Base-by-base conservation (phyloP, 2,888 invertebrate genomes). In the Nysson spinosus region DNA sequence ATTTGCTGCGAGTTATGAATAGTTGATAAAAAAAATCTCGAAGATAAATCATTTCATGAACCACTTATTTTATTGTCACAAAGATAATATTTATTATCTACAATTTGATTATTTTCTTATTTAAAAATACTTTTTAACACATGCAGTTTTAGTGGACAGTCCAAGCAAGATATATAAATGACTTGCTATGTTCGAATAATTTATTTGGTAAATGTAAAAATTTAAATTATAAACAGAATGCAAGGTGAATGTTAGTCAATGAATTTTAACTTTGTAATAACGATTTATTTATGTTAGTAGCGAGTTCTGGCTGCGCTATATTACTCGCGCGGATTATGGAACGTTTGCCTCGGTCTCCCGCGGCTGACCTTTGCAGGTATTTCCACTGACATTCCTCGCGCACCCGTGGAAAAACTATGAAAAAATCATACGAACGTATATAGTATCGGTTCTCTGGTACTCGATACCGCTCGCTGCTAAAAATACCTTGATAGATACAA, bases 401-500 rank as follows among this genome's bases (percentile, higher is more conserved):
- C 40, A 56, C 40, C n/a, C n/a, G n/a, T n/a, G 32, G 46, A 65
- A 65, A 65, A 63, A 65, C 46, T 22, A 47, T n/a, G 28, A 51
- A 50, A n/a, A n/a, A n/a, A n/a, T n/a, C 63, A 65, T 44, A 49
- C 63, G 62, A 64, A 64, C 63, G 63, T 63, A 50, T 34, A 55
- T 46, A 54, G 63, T 62, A 32, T 46, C 43, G 50, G 24, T 24
- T 24, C 6, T 7, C 24, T 24, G 24, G 24, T 24, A 30, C n/a
- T n/a, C n/a, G n/a, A n/a, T n/a, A n/a, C n/a, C n/a, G n/a, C n/a
- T n/a, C n/a, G n/a, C n/a, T n/a, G n/a, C n/a, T n/a, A n/a, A n/a
- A n/a, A n/a, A n/a, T n/a, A n/a, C n/a, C n/a, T n/a, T n/a, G n/a
- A n/a, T n/a, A n/a, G n/a, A n/a, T n/a, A n/a, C n/a, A n/a, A n/a